Percentiles rank a stretch among this genome's conserved stretches.
Conservation (phyloP, 1,140 invertebrate genomes). For the Drosophila punjabiensis region DNA sequence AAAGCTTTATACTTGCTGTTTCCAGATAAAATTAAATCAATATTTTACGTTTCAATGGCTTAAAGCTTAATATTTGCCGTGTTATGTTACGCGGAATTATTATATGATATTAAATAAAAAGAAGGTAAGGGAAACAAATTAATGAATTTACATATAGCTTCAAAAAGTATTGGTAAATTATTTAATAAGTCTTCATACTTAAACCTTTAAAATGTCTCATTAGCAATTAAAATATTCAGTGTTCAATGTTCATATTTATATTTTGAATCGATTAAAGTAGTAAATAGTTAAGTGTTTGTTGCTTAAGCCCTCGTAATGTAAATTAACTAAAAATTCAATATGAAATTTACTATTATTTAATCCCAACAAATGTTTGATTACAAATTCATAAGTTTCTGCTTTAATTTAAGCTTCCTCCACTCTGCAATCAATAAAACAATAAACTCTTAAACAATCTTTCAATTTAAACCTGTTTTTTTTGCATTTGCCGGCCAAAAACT, state of each 20-base stretch:
- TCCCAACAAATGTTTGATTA: no score
- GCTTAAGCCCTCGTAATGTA: neutral
- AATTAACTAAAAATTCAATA: neutral
- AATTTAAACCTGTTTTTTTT: constrained; percentile 24
- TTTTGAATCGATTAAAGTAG: neutral
- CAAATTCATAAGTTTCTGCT: neutral
- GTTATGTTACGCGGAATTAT: neutral
- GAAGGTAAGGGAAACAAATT: neutral
- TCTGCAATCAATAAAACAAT: neutral
- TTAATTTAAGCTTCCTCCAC: neutral
- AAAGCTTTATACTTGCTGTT: neutral
- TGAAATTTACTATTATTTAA: neutral
- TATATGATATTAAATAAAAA: neutral
- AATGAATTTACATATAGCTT: neutral
- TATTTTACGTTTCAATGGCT: neutral
- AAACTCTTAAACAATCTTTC: constrained; percentile 17
- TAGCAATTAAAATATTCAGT: neutral
- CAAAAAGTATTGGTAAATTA: neutral
- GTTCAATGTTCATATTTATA: neutral
- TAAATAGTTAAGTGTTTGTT: neutral
- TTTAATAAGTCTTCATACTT: no score
- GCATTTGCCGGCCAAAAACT: constrained; percentile 27
- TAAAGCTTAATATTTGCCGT: neutral
- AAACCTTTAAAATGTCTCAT: neutral
- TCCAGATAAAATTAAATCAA: neutral